Evolutionary conservation across 1,140 invertebrate species (phyloP).

Genomic region (Xylocopa sonorina): DNA sequence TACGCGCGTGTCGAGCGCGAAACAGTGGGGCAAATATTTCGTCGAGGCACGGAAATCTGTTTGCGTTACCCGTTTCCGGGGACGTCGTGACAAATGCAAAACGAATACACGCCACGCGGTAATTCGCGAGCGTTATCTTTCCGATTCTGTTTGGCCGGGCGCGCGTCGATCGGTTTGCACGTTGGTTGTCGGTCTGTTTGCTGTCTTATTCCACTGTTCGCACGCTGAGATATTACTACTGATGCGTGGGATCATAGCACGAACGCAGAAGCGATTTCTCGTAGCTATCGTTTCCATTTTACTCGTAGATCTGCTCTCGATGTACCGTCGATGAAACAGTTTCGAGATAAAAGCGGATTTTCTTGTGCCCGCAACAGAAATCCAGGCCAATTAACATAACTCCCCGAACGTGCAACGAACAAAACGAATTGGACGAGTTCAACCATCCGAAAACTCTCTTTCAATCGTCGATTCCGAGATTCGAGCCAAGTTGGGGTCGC

Average conservation of each 20-base stretch:
- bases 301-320: too few species aligned
- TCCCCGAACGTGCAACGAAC: too few species aligned
- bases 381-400: not conserved
- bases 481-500: not conserved
- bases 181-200: not conserved
- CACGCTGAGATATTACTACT: too few species aligned
- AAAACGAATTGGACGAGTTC: not conserved
- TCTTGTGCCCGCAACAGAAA: not conserved
- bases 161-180: not conserved
- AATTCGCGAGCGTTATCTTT: not conserved
- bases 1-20: not conserved
- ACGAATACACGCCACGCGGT: slow-evolving; percentile 9
- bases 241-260: too few species aligned
- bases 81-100: slow-evolving; percentile 21
- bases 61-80: slow-evolving; percentile 11
- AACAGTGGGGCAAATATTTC: slow-evolving; percentile 20
- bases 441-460: not conserved
- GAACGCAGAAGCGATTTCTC: too few species aligned
- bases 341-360: too few species aligned
- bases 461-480: too few species aligned
- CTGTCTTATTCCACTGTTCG: not conserved
- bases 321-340: too few species aligned
- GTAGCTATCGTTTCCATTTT: too few species aligned
- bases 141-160: not conserved
- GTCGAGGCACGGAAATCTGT: slow-evolving; percentile 24